These are phyloP conservation scores for Oncorhynchus gorbuscha DNA, from an alignment of 2,113 vertebrate genomes.

Conservation along the genomic window DNA sequence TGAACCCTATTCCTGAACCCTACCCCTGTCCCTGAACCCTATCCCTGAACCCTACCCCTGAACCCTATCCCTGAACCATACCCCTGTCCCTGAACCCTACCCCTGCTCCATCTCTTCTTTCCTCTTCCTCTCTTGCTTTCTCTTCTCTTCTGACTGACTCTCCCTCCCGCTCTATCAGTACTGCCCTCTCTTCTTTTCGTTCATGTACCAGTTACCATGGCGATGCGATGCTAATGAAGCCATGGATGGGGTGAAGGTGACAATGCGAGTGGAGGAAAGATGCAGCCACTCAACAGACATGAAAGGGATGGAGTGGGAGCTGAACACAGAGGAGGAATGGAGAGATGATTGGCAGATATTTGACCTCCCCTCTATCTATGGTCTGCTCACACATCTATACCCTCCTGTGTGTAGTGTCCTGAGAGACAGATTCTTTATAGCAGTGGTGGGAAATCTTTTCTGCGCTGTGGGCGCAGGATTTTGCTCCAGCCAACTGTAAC, in stretches of 20 bases:
- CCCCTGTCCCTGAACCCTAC: background rate
- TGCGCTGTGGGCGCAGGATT: no score
- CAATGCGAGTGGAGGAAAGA: slow-evolving; percentile 13
- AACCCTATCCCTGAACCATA: no score
- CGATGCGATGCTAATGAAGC: slow-evolving; percentile 42
- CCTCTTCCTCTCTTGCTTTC: background rate
- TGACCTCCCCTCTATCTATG: background rate
- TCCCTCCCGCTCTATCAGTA: background rate
- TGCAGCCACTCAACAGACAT: slow-evolving; percentile 9
- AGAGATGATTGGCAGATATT: background rate
- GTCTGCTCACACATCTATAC: no score
- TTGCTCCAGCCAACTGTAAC: no score
- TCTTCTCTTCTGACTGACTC: background rate
- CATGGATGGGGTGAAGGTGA: slow-evolving; percentile 25
- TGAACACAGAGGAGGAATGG: background rate
- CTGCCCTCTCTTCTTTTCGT: slow-evolving; percentile 4
- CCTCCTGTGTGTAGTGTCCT: no score
- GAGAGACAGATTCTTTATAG: no score
- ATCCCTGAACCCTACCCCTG: no score
- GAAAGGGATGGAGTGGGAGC: slow-evolving; percentile 13
- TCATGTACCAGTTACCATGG: slow-evolving; percentile 60
- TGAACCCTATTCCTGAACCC: background rate
- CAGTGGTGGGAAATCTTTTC: no score
- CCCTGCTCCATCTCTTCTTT: background rate
- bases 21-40: background rate